Evolutionary conservation across 2,888 invertebrate species (phyloP), one percentile per base, ranked within the genome.

Genomic region (Cremastinae sp.): DNA sequence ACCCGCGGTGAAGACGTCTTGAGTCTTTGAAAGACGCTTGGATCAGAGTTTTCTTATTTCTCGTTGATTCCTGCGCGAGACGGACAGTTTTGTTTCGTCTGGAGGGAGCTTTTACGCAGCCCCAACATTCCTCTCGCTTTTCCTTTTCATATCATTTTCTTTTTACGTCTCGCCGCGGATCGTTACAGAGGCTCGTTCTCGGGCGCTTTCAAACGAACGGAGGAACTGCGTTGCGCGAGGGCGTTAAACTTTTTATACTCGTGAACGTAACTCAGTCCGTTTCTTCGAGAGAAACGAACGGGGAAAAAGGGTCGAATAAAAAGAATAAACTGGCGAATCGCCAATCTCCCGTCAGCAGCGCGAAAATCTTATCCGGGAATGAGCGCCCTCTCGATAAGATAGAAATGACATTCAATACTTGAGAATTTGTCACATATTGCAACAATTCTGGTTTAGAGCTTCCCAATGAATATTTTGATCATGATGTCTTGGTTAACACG

Each of bases 161-260:
- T 10, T 18, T 28, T 45, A 59, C 43, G 20, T 59, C 43, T 7
- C 16, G 45, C 45, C 28, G 18, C 22, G 43, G 45, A 18, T 55
- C 45, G 12, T 35, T 9, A n/a, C n/a, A 37, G 45, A 18, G 41
- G n/a, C 28, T 28, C 28, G 28, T 28, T 28, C 28, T 28, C 28
- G 41, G 14, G 20, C 41, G 8, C 56, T 39, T 41, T 55, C 16
- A 10, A 66, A 10, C 41, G n/a, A 66, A 41, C 41, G 43, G 43
- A n/a, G 12, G 10, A n/a, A n/a, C n/a, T n/a, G 28, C 28, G 28
- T 28, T 28, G 43, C 55, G 59, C 69, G 69, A 35, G 56, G 59
- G 69, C 49, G 68, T 58, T 39, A 62, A 55, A 55, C 47, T 56
- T 71, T 69, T 59, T 47, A 55, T 71, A 62, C 55, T 18, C 22